Conservation (phyloP, 2,797 vertebrate genomes). For the Acanthornis magna region DNA sequence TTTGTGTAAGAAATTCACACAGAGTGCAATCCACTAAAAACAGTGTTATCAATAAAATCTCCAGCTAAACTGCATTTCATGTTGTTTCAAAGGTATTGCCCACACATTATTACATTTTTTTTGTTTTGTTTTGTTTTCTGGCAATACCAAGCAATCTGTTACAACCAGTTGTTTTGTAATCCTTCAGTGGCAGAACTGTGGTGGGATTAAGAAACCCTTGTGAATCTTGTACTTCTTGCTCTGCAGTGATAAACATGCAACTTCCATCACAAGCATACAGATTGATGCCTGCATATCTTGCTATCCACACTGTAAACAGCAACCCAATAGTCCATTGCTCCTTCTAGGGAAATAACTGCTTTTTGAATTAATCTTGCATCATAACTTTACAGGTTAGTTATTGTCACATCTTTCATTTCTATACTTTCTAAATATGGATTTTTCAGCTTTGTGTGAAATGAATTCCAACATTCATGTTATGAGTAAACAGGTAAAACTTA, state of each 20-base stretch:
- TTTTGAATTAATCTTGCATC: background rate
- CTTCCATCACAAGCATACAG: background rate
- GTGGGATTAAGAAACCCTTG: slow-evolving; percentile 54
- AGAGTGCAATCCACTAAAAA: background rate
- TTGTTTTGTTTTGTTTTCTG: slow-evolving; percentile 16
- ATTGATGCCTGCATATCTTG: background rate
- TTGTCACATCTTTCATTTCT: background rate
- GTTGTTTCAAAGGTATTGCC: background rate
- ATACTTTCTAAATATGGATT: background rate
- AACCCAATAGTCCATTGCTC: background rate
- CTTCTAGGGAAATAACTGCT: background rate
- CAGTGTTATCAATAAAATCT: slow-evolving; percentile 11
- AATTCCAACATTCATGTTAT: background rate
- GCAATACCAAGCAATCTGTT: slow-evolving; percentile 48
- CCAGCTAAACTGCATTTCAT: background rate
- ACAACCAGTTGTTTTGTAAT: slow-evolving; percentile 45
- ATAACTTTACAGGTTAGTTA: slow-evolving; percentile 6
- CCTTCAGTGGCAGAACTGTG: slow-evolving; percentile 32
- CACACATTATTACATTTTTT: background rate
- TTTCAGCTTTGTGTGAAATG: background rate
- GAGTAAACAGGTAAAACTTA: background rate
- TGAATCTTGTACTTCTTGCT: slow-evolving; percentile 26
- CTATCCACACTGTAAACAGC: background rate
- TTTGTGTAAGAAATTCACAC: background rate
- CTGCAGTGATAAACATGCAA: slow-evolving; percentile 31